These are phyloP conservation scores for Nothobranchius kuhntae DNA, from an alignment of 2,113 vertebrate genomes.

Conservation along the genomic window DNA sequence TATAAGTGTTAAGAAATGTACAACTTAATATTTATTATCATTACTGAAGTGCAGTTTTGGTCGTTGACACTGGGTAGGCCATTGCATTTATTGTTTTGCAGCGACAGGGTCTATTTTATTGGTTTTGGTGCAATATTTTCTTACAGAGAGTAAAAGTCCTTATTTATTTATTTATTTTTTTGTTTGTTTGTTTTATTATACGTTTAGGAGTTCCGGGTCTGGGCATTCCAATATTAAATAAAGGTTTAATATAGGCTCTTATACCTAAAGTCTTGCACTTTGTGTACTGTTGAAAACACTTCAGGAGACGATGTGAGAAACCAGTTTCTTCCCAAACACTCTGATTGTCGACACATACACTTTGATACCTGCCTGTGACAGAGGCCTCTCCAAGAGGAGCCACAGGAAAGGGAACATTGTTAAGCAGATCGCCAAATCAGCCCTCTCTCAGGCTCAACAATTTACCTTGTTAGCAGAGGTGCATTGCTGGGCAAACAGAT, in stretches of 20 bases:
- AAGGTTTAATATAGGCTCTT: background rate
- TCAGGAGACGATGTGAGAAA: conserved; percentile 46
- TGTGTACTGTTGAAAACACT: conserved; percentile 33
- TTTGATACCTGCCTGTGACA: conserved; percentile 53
- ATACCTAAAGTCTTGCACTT: conserved; percentile 17
- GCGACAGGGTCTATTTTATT: too few species aligned
- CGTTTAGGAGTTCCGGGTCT: too few species aligned
- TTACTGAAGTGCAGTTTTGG: too few species aligned
- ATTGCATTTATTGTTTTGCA: too few species aligned
- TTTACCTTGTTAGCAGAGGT: conserved; percentile 57
- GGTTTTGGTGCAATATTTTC: too few species aligned
- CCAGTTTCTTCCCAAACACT: conserved; percentile 50
- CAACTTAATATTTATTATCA: too few species aligned
- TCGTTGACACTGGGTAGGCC: too few species aligned
- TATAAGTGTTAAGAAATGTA: too few species aligned
- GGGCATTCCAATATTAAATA: too few species aligned
- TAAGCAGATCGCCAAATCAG: conserved; percentile 39
- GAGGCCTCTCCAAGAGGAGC: conserved; percentile 40
- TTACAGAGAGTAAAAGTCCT: too few species aligned
- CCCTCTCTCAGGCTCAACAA: conserved; percentile 42
- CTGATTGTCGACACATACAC: conserved; percentile 49
- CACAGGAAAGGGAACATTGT: conserved; percentile 10
- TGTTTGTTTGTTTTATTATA: too few species aligned
- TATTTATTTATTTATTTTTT: too few species aligned
- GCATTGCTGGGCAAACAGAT: conserved; percentile 1